These are phyloP conservation scores for Rousettus madagascariensis DNA, from an alignment of 2,797 vertebrate species.

Conservation along the genomic window DNA sequence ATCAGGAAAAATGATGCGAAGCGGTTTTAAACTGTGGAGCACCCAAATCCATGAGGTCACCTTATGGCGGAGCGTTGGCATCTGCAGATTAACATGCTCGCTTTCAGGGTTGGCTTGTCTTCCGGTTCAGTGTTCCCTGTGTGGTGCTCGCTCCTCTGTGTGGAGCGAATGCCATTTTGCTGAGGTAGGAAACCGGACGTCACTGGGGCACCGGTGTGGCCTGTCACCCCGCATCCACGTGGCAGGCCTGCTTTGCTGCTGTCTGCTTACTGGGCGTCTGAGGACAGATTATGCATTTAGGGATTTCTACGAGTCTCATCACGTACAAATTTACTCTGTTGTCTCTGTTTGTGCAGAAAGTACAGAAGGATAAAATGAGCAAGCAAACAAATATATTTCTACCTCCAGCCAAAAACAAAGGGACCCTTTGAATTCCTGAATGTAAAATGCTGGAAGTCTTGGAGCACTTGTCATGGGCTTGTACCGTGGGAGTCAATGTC, in stretches of 20 bases:
- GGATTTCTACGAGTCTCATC: neutral
- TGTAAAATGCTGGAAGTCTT: neutral
- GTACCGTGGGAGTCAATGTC: neutral
- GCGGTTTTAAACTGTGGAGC: neutral
- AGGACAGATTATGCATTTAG: neutral
- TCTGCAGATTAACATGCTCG: neutral
- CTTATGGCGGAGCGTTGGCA: neutral
- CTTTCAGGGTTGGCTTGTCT: neutral
- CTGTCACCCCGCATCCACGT: rapidly evolving
- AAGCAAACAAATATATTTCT: neutral
- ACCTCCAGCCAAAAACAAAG: neutral
- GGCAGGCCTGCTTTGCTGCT: neutral
- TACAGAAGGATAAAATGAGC: neutral
- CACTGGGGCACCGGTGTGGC: neutral
- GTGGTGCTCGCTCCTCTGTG: too few relatives aligned
- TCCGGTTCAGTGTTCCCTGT: neutral
- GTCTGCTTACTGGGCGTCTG: neutral
- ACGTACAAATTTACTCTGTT: neutral
- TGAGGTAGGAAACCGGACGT: neutral
- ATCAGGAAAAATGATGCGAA: neutral
- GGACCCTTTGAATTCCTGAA: neutral
- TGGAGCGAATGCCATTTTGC: neutral
- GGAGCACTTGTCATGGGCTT: neutral
- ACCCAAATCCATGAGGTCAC: neutral
- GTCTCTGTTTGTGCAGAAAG: neutral